Base-by-base conservation (phyloP, 1,140 invertebrate genomes). In the Drosophila trapezifrons region DNA sequence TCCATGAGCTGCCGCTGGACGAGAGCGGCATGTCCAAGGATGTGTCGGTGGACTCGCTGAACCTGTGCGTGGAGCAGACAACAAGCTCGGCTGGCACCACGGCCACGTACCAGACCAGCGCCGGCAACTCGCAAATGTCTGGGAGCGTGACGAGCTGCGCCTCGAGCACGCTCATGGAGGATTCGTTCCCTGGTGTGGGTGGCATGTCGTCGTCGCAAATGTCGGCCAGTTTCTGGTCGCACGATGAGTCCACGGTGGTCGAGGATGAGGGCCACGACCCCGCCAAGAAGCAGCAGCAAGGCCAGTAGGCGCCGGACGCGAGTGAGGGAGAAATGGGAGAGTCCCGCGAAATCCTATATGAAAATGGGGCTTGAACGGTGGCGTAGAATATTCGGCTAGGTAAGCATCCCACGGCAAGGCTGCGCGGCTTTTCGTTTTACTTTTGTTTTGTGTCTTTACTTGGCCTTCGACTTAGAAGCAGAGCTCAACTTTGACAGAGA, bases 41-140 rank as follows among this genome's bases (percentile, higher is more conserved):
- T 59, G 64, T 82, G 25, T 92, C 92, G 10, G 80, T 78, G 18
- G 91, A 92, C 43, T 92, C 92, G 15, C 55, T 92, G 1, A 90
- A 92, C 32, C 52, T 89, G 8, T 83, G 76, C 55, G 65, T 91
- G 64, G 80, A 92, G 81, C 92, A 92, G 64, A 92, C 92, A 27
- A 92, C 95, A 1, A 96, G 95, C 79, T 96, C 96, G 2, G 95
- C 95, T 15, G 96, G 95, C 0, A 96, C 96, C 1, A 94, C 96
- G 82, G 96, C 96, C 17, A 96, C 96, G n/a, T 96, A 96, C 83
- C 96, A 96, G 78, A 86, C 90, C 12, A 96, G 95, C 81, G 96
- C 96, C 91, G 95, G 95, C 1, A 96, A 97, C 81, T 96, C 96
- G 0, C 94, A 96, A 18, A 96, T 96, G 95, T 96, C 96, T 5